Evolutionary conservation across 2,888 invertebrate genomes (phyloP), one percentile per base, ranked within the genome.

Genomic region (Cybosia mesomella): DNA sequence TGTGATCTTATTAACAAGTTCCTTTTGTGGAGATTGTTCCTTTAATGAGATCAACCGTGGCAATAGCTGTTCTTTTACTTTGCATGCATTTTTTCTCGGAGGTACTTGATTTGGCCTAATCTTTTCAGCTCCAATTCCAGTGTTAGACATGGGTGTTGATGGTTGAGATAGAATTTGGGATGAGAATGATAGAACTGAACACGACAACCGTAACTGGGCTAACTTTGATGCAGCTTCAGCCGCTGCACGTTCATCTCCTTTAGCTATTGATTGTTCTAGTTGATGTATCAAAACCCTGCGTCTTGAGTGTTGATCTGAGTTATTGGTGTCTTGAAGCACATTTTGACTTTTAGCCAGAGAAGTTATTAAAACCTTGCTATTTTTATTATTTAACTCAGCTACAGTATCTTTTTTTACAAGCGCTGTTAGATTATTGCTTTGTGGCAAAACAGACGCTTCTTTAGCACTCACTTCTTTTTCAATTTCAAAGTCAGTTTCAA

Each of bases 211-310:
- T 72, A 97, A 91, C 74, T 97, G 96, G 0, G 98, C 98, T 77
- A 98, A 92, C 88, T 98, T 97, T 75, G 96, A 95, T 0, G 98
- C 98, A 62, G 97, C 96, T 74, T 96, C 96, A 0, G 98, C 97
- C 2, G 98, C 98, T 77, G 97, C 96, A 63, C 95, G 95, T 89
- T 97, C 96, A 82, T 98, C 96, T 10, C 98, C 98, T 84, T 96
- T 96, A 4, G 97, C 96, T 81, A 98, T 98, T 2, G 98, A 97
- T 67, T 96, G 95, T 89, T 98, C 98, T 66, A 98, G 92, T 87
- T 97, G 96, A 86, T 96, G 96, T 78, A 98, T 93, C 75, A 97
- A 85, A 67, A 91, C 87, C 73, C 94, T 88, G 28, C 92, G 90
- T 77, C 85, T 87, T 15, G 87, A 84, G 76, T 93, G 92, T 58